These are phyloP conservation scores for Pagetopsis macropterus DNA, from an alignment of 2,797 vertebrate genomes.

Conservation along the genomic window DNA sequence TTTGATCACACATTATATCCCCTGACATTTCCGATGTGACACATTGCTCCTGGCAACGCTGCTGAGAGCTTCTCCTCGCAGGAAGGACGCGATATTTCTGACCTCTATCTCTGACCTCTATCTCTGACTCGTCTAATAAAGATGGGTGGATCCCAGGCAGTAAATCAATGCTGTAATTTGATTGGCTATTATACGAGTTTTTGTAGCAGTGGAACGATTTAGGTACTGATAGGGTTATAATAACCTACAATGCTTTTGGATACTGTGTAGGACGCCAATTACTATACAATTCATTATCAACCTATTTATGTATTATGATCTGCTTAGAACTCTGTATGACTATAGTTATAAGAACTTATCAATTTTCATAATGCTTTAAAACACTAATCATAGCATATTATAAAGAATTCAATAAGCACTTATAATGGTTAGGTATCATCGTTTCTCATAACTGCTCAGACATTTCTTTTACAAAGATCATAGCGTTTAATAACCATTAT, in stretches of 20 bases:
- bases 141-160: constrained; percentile 36
- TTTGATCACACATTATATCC: constrained; percentile 83
- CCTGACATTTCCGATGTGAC: constrained; percentile 82
- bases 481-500: too few species aligned
- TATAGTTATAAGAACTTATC: too few species aligned
- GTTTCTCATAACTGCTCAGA: too few species aligned
- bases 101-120: constrained; percentile 62
- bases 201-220: constrained; percentile 12
- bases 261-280: too few species aligned
- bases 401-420: too few species aligned
- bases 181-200: constrained; percentile 14
- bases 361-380: too few species aligned
- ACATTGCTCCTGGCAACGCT: constrained; percentile 65
- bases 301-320: too few species aligned
- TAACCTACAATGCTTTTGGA: neutral
- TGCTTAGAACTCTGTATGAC: too few species aligned
- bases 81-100: constrained; percentile 61
- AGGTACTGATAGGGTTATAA: constrained; percentile 5
- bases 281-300: too few species aligned
- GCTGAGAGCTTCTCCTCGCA: constrained; percentile 66
- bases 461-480: too few species aligned
- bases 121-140: constrained; percentile 47
- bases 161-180: constrained; percentile 22
- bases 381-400: too few species aligned
- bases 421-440: too few species aligned